These are phyloP conservation scores for Platichthys flesus DNA, from an alignment of 2,113 vertebrate species.

Conservation along the genomic window DNA sequence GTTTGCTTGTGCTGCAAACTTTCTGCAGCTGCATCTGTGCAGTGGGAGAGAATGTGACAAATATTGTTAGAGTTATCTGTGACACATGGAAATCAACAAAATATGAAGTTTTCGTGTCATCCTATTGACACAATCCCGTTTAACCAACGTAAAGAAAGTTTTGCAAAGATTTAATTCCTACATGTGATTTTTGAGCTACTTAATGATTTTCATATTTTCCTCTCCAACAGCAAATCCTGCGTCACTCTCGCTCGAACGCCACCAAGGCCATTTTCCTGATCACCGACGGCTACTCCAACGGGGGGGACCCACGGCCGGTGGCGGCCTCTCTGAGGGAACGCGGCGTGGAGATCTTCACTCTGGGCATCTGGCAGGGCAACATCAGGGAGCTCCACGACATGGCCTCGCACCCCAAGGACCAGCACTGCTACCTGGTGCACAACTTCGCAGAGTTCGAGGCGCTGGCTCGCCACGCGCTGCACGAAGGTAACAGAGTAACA, in stretches of 20 bases:
- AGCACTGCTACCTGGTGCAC: conserved; percentile 96
- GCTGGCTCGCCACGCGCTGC: conserved; percentile 92
- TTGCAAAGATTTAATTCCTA: no score
- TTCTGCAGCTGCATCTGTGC: no score
- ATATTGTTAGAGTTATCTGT: no score
- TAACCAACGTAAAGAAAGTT: no score
- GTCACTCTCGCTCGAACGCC: conserved; percentile 89
- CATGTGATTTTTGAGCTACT: no score
- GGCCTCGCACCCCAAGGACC: conserved; percentile 95
- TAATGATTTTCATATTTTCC: neutral
- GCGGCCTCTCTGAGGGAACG: conserved; percentile 89
- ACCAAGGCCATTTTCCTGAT: conserved; percentile 97
- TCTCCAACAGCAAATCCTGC: conserved; percentile 91
- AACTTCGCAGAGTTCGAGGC: conserved; percentile 98
- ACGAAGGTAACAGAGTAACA: conserved; percentile 87
- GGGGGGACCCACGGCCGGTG: conserved; percentile 93
- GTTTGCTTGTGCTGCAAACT: no score
- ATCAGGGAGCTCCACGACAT: conserved; percentile 96
- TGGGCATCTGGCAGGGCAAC: conserved; percentile 99
- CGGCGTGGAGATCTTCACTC: conserved; percentile 96
- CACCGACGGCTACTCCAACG: conserved; percentile 98
- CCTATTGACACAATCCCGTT: no score
- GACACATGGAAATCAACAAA: no score
- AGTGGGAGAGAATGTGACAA: no score
- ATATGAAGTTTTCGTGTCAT: no score